phyloP scores from a whole-genome alignment of 2,797 vertebrate genomes.

The Poecilia wingei region DNA sequence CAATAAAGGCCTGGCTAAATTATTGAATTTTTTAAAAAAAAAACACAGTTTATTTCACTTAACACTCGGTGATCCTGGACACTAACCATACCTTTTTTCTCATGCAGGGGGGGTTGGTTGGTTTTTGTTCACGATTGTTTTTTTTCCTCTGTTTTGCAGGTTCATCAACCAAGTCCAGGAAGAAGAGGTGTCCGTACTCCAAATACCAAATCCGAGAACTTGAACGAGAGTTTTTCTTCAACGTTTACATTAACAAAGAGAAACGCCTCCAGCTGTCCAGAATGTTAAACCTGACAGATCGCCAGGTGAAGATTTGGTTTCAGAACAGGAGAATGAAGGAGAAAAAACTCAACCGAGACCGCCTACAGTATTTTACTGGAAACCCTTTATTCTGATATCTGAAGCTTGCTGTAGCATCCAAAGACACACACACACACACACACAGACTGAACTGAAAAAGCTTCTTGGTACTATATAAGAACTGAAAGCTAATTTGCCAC shows the following conservation, averaged over 20 bases:
- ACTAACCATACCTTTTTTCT: neutral
- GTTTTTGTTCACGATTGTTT: neutral
- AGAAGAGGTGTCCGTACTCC: slow-evolving; percentile 97
- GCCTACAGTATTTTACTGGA: slow-evolving; percentile 97
- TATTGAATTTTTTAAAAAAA: neutral
- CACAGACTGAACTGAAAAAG: slow-evolving; percentile 6
- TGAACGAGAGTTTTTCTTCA: slow-evolving; percentile 99
- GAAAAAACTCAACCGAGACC: slow-evolving; percentile 98
- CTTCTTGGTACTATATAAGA: slow-evolving; percentile 16
- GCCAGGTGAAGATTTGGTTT: slow-evolving; percentile 99
- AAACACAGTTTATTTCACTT: neutral
- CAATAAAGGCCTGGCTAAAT: slow-evolving; percentile 1
- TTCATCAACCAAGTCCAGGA: slow-evolving; percentile 92
- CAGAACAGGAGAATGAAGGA: slow-evolving; percentile 99
- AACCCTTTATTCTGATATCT: slow-evolving; percentile 93
- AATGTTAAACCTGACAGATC: slow-evolving; percentile 97
- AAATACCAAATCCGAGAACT: slow-evolving; percentile 99
- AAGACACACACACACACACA: slow-evolving; percentile 11
- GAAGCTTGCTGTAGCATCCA: slow-evolving; percentile 21
- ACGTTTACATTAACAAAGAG: slow-evolving; percentile 99
- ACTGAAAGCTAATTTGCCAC: slow-evolving; percentile 19
- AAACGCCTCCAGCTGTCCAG: slow-evolving; percentile 96
- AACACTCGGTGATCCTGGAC: neutral
- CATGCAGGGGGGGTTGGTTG: neutral
- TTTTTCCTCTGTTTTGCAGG: slow-evolving; percentile 61